A percentile compares a stretch with the other conserved stretches of the same genome.
Conservation (phyloP, 2,797 vertebrate species). For the Oophaga sylvatica region DNA sequence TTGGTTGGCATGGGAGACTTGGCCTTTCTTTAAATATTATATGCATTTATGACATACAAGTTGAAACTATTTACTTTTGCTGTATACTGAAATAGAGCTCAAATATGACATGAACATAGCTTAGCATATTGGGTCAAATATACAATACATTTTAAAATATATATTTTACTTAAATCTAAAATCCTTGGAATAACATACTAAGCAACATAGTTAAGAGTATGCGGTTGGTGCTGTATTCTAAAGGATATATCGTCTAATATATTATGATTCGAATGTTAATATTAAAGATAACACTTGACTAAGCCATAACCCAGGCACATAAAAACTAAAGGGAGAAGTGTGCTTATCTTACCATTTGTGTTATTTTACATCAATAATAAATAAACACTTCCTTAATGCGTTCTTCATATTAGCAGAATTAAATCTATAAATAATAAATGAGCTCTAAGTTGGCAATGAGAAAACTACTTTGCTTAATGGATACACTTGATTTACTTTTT, state of each 20-base stretch:
- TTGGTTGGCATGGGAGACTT: too few species aligned
- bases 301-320: constrained; percentile 3
- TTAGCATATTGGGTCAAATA: neutral
- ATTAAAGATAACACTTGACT: constrained; percentile 36
- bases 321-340: constrained; percentile 27
- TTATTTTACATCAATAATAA: constrained; percentile 55
- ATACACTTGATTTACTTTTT: constrained; percentile 48
- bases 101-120: neutral
- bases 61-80: too few species aligned
- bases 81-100: neutral
- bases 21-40: too few species aligned
- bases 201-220: neutral
- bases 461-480: constrained; percentile 57
- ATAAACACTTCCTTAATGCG: constrained; percentile 53
- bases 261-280: constrained; percentile 2
- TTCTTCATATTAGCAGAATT: constrained; percentile 55
- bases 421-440: constrained; percentile 56
- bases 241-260: neutral
- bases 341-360: constrained; percentile 43
- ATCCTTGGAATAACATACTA: neutral
- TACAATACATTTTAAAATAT: neutral
- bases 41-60: too few species aligned
- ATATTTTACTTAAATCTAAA: neutral
- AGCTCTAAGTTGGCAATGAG: constrained; percentile 54
- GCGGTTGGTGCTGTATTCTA: neutral